Evolutionary conservation across 1,140 invertebrate species (phyloP).

Genomic region (Hyposmocoma kahamanoa): DNA sequence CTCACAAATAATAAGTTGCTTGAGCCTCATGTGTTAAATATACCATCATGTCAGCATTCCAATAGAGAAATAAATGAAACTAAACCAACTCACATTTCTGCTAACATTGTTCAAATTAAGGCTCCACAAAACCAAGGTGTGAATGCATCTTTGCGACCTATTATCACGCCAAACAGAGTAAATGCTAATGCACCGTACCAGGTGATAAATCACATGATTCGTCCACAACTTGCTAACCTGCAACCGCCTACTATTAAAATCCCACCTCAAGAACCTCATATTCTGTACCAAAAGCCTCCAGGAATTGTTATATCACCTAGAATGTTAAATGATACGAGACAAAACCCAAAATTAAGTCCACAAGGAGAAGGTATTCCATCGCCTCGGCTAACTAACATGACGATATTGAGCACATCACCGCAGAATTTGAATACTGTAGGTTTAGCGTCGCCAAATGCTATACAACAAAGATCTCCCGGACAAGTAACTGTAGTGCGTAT

Average conservation of each 20-base stretch:
- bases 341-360: constrained; percentile 55
- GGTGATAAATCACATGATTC: constrained; percentile 66
- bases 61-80: constrained; percentile 48
- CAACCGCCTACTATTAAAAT: constrained; percentile 76
- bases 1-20: constrained; percentile 54
- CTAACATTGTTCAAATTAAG: constrained; percentile 66
- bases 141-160: constrained; percentile 40
- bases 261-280: constrained; percentile 74
- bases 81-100: constrained; percentile 59
- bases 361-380: constrained; percentile 52
- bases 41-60: constrained; percentile 29
- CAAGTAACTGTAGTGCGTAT: constrained; percentile 69
- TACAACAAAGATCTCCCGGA: constrained; percentile 61
- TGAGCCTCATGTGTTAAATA: constrained; percentile 55
- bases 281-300: constrained; percentile 71
- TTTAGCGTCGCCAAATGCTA: constrained; percentile 36
- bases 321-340: constrained; percentile 51
- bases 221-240: constrained; percentile 55
- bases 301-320: constrained; percentile 72
- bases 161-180: constrained; percentile 47
- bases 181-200: constrained; percentile 53
- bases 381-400: constrained; percentile 57
- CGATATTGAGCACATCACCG: constrained; percentile 54
- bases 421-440: constrained; percentile 48
- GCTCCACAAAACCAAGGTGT: constrained; percentile 37